phyloP scores from a whole-genome alignment of 2,113 vertebrate species.

The Illadopsis cleaveri region DNA sequence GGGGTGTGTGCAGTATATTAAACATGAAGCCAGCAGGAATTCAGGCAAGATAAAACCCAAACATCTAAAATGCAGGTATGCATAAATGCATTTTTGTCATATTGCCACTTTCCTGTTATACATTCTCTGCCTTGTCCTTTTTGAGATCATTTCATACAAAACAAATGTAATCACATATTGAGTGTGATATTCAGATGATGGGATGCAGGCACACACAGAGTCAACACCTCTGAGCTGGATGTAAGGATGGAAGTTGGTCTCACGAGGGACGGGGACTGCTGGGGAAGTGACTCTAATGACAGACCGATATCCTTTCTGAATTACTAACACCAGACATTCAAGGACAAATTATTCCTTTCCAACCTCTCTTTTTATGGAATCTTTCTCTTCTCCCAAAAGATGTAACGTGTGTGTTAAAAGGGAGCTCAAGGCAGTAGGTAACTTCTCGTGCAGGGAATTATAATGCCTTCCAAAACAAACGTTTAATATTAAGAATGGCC shows the following conservation, averaged over 20 bases:
- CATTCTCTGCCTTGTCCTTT: background rate
- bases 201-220: background rate
- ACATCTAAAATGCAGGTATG: background rate
- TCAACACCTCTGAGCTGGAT: background rate
- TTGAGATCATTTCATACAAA: background rate
- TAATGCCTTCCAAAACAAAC: background rate
- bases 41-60: conserved; percentile 8
- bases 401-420: background rate
- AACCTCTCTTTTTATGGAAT: background rate
- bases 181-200: background rate
- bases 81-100: background rate
- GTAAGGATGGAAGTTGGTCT: background rate
- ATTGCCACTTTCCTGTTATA: background rate
- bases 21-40: background rate
- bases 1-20: background rate
- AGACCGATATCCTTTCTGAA: background rate
- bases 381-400: background rate
- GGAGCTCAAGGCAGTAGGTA: background rate
- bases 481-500: background rate
- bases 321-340: background rate
- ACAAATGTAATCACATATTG: background rate
- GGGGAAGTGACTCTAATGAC: background rate
- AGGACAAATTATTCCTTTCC: background rate
- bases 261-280: background rate
- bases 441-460: background rate